A percentile compares a stretch with the other conserved stretches of the same genome.
These are phyloP conservation scores for Kryptolebias ocellatus DNA, from an alignment of 2,797 vertebrate species.

Conservation along the genomic window DNA sequence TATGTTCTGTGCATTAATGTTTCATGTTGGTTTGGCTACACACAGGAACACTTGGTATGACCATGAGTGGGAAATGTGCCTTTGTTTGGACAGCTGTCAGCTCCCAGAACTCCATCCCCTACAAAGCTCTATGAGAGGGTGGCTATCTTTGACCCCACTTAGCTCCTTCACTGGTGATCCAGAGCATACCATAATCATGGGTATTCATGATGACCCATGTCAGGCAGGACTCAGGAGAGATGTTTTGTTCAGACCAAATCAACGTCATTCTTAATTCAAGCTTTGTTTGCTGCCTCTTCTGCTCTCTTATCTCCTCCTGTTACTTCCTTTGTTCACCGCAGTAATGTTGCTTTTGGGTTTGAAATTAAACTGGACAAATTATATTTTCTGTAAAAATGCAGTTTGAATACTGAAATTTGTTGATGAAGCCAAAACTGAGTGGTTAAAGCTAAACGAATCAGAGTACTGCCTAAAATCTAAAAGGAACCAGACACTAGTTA, in stretches of 20 bases:
- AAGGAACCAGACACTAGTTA: no score
- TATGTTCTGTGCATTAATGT: slow-evolving; percentile 59
- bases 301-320: neutral
- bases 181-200: slow-evolving; percentile 55
- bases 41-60: slow-evolving; percentile 51
- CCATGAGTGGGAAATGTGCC: slow-evolving; percentile 75
- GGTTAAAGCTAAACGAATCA: no score
- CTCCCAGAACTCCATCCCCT: slow-evolving; percentile 49
- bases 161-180: slow-evolving; percentile 65
- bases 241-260: slow-evolving; percentile 48
- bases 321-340: slow-evolving; percentile 9
- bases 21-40: slow-evolving; percentile 63
- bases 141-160: slow-evolving; percentile 77
- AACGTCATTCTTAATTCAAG: slow-evolving; percentile 46
- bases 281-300: slow-evolving; percentile 5
- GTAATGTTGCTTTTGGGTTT: neutral
- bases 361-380: no score
- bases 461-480: no score
- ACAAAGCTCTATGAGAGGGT: slow-evolving; percentile 64
- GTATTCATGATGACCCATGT: slow-evolving; percentile 49
- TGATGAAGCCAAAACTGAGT: no score
- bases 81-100: slow-evolving; percentile 87
- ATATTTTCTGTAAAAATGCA: no score
- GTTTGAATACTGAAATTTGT: no score
- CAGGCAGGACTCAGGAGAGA: slow-evolving; percentile 37